Conservation (phyloP, 2,113 vertebrate genomes). For the Rhinogobius similis region DNA sequence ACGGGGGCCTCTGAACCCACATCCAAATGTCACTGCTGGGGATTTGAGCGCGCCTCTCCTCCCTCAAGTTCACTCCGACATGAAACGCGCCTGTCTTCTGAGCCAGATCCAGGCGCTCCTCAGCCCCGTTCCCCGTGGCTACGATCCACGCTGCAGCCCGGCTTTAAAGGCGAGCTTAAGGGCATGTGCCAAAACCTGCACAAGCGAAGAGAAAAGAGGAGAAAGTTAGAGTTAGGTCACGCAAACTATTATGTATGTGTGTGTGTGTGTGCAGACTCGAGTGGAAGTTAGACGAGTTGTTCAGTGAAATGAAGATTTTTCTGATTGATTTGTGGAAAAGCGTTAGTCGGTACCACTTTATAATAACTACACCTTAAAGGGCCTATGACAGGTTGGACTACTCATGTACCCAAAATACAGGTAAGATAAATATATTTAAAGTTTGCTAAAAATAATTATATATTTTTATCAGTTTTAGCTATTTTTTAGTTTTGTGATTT, state of each 20-base stretch:
- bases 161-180: constrained; percentile 69
- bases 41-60: constrained; percentile 66
- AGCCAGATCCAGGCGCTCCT: constrained; percentile 47
- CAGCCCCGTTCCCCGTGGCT: constrained; percentile 56
- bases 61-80: constrained; percentile 65
- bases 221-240: constrained; percentile 13
- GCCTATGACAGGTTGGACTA: too few species aligned
- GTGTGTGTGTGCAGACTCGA: neutral
- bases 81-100: constrained; percentile 65
- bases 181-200: constrained; percentile 54
- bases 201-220: constrained; percentile 4
- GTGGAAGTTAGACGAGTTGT: neutral
- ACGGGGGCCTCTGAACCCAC: constrained; percentile 50
- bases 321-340: too few species aligned
- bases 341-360: too few species aligned
- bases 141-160: constrained; percentile 33
- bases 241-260: neutral
- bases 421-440: too few species aligned
- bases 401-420: too few species aligned
- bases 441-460: too few species aligned
- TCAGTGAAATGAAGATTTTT: neutral
- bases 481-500: too few species aligned
- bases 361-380: neutral
- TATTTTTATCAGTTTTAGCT: too few species aligned
- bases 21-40: constrained; percentile 67